Evolutionary conservation across 1,140 invertebrate genomes (phyloP), one percentile per base, ranked within the genome.

Genomic region (Sycobia sp.): DNA sequence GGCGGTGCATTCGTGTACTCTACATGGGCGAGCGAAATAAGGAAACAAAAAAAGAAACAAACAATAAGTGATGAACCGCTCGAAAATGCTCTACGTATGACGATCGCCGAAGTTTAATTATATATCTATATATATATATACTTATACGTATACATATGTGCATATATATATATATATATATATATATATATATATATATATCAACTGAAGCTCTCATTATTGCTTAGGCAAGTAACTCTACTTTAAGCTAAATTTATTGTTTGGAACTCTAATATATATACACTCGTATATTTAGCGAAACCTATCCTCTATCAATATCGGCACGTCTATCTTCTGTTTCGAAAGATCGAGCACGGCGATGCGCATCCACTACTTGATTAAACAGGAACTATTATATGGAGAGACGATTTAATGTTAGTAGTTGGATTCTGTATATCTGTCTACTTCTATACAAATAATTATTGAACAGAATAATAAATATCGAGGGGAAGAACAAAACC

Each of bases 1-100:
- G 85, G 84, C 60, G 87, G 87, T 72, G 85, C 85, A 72, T 84
- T 84, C 77, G 85, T 84, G 76, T 84, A 84, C 76, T 88, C 87
- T 89, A 87, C 66, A 59, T 70, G 73, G 69, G 74, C 77, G 75
- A 80, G 76, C 80, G 73, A 78, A 78, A 80, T n/a, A 82, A 82
- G 80, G 78, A 75, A 70, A 73, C 68, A 73, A 76, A 74, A 76
- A 71, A 77, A 72, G 71, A 76, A 77, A 60, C n/a, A 57, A 65
- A 59, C n/a, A 47, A 65, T 55, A 36, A 60, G 36, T 56, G 39
- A 57, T 50, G n/a, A n/a, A 59, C 32, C 41, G 46, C 43, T 55
- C 43, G 22, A n/a, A n/a, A 36, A 10, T 61, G 27, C 39, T 47
- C 53, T 44, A 46, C 18, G 53, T n/a, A n/a, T 27, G 54, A 49